Conservation (phyloP, 2,888 invertebrate genomes). For the Sacculina carcini region DNA sequence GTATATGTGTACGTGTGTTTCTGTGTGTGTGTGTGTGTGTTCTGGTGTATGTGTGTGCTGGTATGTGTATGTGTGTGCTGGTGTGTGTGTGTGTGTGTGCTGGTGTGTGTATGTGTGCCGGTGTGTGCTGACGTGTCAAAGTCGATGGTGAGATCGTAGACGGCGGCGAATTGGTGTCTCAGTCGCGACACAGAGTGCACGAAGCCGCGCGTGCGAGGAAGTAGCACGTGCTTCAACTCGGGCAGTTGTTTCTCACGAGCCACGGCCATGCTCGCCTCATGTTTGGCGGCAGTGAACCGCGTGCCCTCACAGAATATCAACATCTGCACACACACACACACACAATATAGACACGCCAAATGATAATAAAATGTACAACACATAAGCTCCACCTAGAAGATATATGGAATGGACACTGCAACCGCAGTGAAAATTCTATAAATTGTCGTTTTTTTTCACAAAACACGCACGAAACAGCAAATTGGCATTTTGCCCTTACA, state of each 20-base stretch:
- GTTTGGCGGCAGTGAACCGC: conserved; percentile 60
- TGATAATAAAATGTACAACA: no score
- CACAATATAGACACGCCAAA: neutral
- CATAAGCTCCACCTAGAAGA: no score
- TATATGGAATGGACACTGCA: no score
- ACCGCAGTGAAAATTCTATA: no score
- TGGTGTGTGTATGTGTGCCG: neutral
- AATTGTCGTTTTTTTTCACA: no score
- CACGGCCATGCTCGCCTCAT: conserved; percentile 60
- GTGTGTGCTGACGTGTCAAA: conserved; percentile 17
- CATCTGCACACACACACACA: conserved; percentile 27
- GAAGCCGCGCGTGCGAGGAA: conserved; percentile 87
- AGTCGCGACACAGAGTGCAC: conserved; percentile 56
- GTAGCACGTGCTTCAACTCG: conserved; percentile 58
- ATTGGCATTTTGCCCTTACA: no score
- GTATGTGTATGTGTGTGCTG: no score
- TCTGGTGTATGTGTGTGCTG: no score
- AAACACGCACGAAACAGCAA: no score
- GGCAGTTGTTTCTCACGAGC: conserved; percentile 62
- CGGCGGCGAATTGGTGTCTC: conserved; percentile 35
- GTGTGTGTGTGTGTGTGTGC: no score
- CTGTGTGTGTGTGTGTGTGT: no score
- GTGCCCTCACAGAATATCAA: conserved; percentile 80
- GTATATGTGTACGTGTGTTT: no score
- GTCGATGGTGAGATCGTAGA: conserved; percentile 42